These are phyloP conservation scores for Danaus chrysippus DNA, from an alignment of 2,888 invertebrate species.

Conservation along the genomic window DNA sequence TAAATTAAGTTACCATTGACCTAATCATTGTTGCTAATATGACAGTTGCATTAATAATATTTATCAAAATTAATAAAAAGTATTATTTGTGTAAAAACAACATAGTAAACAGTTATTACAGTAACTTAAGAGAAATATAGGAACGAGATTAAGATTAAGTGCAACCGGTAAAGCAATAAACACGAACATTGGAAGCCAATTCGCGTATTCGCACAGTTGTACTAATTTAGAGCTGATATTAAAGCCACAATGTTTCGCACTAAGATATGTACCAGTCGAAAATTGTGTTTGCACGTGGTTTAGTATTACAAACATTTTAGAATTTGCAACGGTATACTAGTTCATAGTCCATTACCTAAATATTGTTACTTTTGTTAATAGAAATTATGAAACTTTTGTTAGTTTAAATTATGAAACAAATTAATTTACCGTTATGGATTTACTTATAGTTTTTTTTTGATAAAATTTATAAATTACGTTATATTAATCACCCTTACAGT, in stretches of 20 bases:
- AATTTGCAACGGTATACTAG: neutral
- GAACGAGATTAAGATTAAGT: conserved; percentile 32
- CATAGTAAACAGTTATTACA: neutral
- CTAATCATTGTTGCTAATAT: no score
- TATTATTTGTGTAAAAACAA: no score
- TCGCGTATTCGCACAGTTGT: conserved; percentile 38
- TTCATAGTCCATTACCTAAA: neutral
- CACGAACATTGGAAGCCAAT: conserved; percentile 36
- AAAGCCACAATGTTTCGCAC: conserved; percentile 59
- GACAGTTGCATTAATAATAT: no score
- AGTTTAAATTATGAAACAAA: no score
- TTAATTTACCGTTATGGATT: no score
- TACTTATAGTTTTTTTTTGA: no score
- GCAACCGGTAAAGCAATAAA: conserved; percentile 33
- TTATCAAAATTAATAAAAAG: no score
- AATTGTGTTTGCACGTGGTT: conserved; percentile 3
- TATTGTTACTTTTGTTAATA: no score
- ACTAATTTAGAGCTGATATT: conserved; percentile 65
- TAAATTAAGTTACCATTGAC: no score
- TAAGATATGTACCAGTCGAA: conserved; percentile 33
- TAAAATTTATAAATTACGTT: no score
- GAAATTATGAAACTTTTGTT: no score
- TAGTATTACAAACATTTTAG: conserved; percentile 3
- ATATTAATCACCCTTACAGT: no score
- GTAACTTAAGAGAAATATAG: conserved; percentile 19